These are phyloP conservation scores for Paraplagusia blochii DNA, from an alignment of 2,113 vertebrate species.

Conservation along the genomic window DNA sequence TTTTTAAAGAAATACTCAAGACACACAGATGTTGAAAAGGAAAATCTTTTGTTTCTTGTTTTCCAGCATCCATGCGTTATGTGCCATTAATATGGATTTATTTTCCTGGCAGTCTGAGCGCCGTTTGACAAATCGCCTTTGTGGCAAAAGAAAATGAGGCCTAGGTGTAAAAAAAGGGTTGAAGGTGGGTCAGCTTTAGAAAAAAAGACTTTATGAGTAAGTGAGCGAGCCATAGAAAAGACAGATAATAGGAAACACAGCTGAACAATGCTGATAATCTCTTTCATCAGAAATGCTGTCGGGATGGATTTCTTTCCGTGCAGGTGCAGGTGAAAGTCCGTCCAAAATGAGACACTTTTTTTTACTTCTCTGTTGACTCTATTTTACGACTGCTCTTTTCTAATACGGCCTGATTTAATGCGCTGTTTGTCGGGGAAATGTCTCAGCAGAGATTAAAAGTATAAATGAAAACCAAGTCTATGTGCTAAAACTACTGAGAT, in stretches of 20 bases:
- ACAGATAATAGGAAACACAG: slow-evolving; percentile 24
- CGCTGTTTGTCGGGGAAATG: neutral
- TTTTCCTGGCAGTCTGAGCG: neutral
- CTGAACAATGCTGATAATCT: slow-evolving; percentile 55
- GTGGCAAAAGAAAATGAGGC: slow-evolving; percentile 23
- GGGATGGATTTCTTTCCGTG: slow-evolving; percentile 35
- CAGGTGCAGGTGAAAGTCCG: slow-evolving; percentile 41
- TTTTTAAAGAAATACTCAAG: slow-evolving; percentile 19
- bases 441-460: no score
- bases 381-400: slow-evolving; percentile 5
- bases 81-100: slow-evolving; percentile 23
- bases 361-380: slow-evolving; percentile 44
- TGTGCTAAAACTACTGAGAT: neutral
- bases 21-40: slow-evolving; percentile 11
- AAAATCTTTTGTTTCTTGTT: neutral
- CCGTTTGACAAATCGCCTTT: slow-evolving; percentile 26
- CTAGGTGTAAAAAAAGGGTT: slow-evolving; percentile 42
- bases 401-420: slow-evolving; percentile 14
- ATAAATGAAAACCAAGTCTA: no score
- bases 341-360: slow-evolving; percentile 24
- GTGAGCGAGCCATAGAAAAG: slow-evolving; percentile 3
- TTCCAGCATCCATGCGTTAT: neutral
- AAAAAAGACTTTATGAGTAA: slow-evolving; percentile 1
- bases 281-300: slow-evolving; percentile 34
- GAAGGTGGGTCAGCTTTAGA: slow-evolving; percentile 55